Evolutionary conservation across 2,797 vertebrate species (phyloP), one percentile per base, ranked within the genome.

Genomic region (Parotocinclus haroldoi): DNA sequence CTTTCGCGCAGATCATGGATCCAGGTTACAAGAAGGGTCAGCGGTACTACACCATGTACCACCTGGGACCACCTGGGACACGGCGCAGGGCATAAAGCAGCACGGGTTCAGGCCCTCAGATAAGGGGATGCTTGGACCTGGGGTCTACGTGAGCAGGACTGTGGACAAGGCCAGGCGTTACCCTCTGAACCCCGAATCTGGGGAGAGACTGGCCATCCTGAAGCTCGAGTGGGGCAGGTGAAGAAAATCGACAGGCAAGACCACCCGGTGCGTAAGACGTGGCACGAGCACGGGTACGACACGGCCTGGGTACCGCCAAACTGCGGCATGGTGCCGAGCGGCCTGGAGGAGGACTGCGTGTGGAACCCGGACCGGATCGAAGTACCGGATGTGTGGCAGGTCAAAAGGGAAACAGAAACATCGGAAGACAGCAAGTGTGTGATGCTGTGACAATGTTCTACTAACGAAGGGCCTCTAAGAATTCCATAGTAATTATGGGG

Each of bases 241-340:
- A 78, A 27, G 17, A 78, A 14, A 57, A 77, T 81, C n/a, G 18
- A 71, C 17, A 0, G 0, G 9, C 62, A 78, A 39, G 0, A 12
- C 4, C 78, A 78, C 12, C 75, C 58, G 7, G 0, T 74, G 39
- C 68, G 73, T 36, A 68, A 46, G 2, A 72, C 61, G 12, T 81
- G 78, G 79, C 69, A 79, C 45, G 0, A 44, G 0, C 0, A 74
- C 0, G 78, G 80, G 1, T 83, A 70, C 2, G 75, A 80, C 74
- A 77, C 76, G 3, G 80, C 78, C 14, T 82, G 80, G 75, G 67
- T 74, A 3, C 78, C 76, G 9, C 57, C 74, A 2, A 12, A 61
- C 1, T 76, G 78, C 55, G 70, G 72, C 1, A 78, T 77, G 71
- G 71, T 68, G 13, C 0, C 0, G 0, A 79, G 76, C 12, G 38